These are phyloP conservation scores for Agonopterix subpropinquella DNA, from an alignment of 2,888 invertebrate species.

Conservation along the genomic window DNA sequence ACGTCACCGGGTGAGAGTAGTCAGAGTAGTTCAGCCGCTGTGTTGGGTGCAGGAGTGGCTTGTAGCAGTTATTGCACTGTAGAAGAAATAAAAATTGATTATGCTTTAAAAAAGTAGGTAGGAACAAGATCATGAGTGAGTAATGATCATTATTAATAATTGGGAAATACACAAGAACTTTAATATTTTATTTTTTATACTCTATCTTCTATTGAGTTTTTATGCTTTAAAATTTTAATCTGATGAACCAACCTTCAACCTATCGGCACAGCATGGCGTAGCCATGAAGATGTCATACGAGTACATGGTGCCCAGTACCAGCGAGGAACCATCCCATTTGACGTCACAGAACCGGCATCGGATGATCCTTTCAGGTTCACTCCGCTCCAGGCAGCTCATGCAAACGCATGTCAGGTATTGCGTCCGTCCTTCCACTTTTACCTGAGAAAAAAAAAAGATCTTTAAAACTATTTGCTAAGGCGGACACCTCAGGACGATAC, in stretches of 20 bases:
- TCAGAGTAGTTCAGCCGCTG: slow-evolving; percentile 95
- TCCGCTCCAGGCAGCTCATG: slow-evolving; percentile 94
- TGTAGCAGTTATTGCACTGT: slow-evolving; percentile 95
- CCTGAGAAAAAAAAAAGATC: slow-evolving; percentile 70
- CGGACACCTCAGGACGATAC: no score
- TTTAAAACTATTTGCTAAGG: no score
- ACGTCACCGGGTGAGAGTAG: slow-evolving; percentile 93
- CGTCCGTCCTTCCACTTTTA: slow-evolving; percentile 92
- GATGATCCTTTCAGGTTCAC: slow-evolving; percentile 83
- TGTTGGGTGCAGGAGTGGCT: slow-evolving; percentile 89
- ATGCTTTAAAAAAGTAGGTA: no score
- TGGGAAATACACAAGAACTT: neutral
- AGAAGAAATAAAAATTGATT: slow-evolving; percentile 16
- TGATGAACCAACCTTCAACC: slow-evolving; percentile 83
- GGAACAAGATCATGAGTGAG: no score
- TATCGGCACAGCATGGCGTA: slow-evolving; percentile 95
- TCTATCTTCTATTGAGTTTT: neutral
- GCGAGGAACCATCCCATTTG: slow-evolving; percentile 94
- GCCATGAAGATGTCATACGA: slow-evolving; percentile 99
- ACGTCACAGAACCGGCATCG: slow-evolving; percentile 90
- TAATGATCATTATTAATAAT: no score
- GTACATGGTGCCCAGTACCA: slow-evolving; percentile 98
- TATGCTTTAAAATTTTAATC: no score
- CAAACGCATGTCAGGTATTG: slow-evolving; percentile 96
- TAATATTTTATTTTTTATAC: neutral